A percentile compares a stretch with the other conserved stretches of the same genome.
These are phyloP conservation scores for Nysson spinosus DNA, from an alignment of 2,888 invertebrate genomes.

Conservation along the genomic window DNA sequence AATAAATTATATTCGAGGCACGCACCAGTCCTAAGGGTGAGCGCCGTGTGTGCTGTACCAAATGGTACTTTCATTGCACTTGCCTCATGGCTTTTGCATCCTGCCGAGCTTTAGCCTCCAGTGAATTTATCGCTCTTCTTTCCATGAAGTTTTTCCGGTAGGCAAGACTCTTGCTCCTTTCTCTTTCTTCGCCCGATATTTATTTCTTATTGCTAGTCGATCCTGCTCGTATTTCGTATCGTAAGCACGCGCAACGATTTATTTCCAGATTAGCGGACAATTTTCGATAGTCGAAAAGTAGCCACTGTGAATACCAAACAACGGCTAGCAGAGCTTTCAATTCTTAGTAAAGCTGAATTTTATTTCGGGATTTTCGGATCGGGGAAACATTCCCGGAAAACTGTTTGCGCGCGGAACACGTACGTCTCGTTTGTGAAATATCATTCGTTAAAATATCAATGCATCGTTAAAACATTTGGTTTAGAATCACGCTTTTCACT, in stretches of 20 bases:
- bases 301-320: not conserved
- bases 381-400: not conserved
- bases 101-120: conserved; percentile 29
- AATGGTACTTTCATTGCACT: conserved; percentile 74
- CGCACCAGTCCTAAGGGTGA: conserved; percentile 63
- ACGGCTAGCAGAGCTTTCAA: conserved; percentile 21
- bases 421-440: conserved; percentile 28
- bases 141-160: conserved; percentile 30
- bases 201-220: not conserved
- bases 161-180: not conserved
- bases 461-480: conserved; percentile 35
- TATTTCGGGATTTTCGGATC: conserved; percentile 18
- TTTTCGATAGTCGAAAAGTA: conserved; percentile 14
- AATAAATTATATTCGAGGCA: conserved; percentile 73
- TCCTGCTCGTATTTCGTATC: conserved; percentile 9
- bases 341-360: conserved; percentile 18
- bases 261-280: conserved; percentile 35
- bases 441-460: conserved; percentile 23
- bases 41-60: conserved; percentile 62
- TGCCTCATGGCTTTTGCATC: conserved; percentile 68
- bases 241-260: conserved; percentile 32
- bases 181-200: not conserved
- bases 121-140: conserved; percentile 65
- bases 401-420: not conserved
- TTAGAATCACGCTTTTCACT: too few relatives aligned